These are phyloP conservation scores for Apotomis turbidana DNA, from an alignment of 2,888 invertebrate genomes.

Conservation along the genomic window DNA sequence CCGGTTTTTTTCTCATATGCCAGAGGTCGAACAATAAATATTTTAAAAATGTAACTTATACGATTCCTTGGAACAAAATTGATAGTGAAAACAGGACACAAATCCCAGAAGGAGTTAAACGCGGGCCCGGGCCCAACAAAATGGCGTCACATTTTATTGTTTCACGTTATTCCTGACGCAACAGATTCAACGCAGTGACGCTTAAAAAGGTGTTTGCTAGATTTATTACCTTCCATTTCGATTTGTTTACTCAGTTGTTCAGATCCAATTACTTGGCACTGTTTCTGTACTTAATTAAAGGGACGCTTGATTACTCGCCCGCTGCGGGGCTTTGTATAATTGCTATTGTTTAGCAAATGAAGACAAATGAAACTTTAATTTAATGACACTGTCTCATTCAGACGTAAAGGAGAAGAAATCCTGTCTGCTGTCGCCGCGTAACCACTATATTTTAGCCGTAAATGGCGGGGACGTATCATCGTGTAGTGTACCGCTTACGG, in stretches of 20 bases:
- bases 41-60: not conserved
- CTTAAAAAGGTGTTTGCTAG: constrained; percentile 80
- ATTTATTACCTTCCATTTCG: constrained; percentile 83
- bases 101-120: constrained; percentile 25
- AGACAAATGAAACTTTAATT: constrained; percentile 85
- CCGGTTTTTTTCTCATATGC: no score
- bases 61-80: constrained; percentile 1
- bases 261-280: constrained; percentile 84
- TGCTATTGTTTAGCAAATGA: constrained; percentile 84
- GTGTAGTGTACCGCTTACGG: not conserved
- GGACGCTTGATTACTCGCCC: constrained; percentile 84
- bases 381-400: constrained; percentile 82
- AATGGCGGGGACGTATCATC: constrained; percentile 56
- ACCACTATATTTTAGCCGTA: constrained; percentile 66
- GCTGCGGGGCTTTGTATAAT: constrained; percentile 83
- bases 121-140: constrained; percentile 24
- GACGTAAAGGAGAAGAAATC: constrained; percentile 71
- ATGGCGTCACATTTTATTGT: constrained; percentile 41
- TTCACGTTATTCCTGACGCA: constrained; percentile 60
- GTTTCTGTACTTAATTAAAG: constrained; percentile 84
- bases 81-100: not conserved
- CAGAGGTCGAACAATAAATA: no score
- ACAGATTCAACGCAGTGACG: constrained; percentile 64
- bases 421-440: constrained; percentile 56
- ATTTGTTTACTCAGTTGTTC: constrained; percentile 84